Evolutionary conservation across 2,797 vertebrate genomes (phyloP), one percentile per base, ranked within the genome.

Genomic region (Vireo griseus): DNA sequence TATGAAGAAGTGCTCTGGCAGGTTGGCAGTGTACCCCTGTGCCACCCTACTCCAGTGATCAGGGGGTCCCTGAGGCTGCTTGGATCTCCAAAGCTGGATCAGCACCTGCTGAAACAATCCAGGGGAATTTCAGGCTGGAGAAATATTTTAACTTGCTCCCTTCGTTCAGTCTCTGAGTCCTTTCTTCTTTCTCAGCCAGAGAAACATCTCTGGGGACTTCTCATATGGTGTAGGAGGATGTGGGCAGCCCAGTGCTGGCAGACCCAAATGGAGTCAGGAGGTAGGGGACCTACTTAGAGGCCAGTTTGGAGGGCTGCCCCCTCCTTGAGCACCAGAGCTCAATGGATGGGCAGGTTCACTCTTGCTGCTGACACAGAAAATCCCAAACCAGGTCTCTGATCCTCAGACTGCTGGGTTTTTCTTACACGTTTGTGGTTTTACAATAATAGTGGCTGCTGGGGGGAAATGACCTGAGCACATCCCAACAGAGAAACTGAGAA

Each of bases 21-120:
- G 63, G 16, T 68, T 47, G 35, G 51, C 33, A 47, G 19, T 11
- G 84, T 16, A 3, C 5, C 12, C 25, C 5, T 20, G 19, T 0
- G 5, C 5, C 7, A 5, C 45, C 7, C 15, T 31, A 1, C 10
- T 8, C 24, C 19, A 8, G 3, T 62, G 58, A 13, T 6, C 3
- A 8, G 15, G 11, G 50, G 20, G 21, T 77, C 72, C 14, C 37
- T 85, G 67, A 39, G 59, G 20, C 39, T 37, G 11, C 33, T 29
- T 63, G 67, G 37, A 26, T 54, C 51, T 69, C 44, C 71, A 51
- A 58, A 86, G 40, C 7, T 47, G 61, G 62, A 61, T 59, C 21
- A 6, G 35, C 33, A 81, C 39, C 16, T 66, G 69, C 50, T 71
- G 52, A 77, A 89, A 52, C 1, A 71, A 29, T 69, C 71, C 35